Base-by-base conservation (phyloP, 2,888 invertebrate species). In the Nasonia oneida region DNA sequence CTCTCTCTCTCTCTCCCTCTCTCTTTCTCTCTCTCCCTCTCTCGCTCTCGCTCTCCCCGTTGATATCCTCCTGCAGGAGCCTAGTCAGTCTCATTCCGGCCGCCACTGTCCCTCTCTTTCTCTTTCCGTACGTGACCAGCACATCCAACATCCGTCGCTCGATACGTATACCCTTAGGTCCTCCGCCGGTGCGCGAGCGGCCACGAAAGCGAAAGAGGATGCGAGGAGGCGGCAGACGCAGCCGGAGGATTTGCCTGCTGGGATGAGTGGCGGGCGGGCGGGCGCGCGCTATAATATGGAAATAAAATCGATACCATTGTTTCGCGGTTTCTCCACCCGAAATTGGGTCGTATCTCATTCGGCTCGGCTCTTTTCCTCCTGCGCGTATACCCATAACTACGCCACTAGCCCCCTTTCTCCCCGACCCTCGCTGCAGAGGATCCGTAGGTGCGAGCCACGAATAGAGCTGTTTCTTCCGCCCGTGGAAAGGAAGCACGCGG, bases 301-400 rank as follows among this genome's bases (percentile, higher is more conserved):
- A 93, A 93, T 93, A 92, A 93, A 93, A 93, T 93, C 93, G 91
- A 93, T 93, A 93, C 90, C 88, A 92, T 93, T 93, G 93, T 93
- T 93, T 93, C 91, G 92, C 91, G 92, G 91, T 91, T 91, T 90
- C 88, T 87, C 88, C 79, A 71, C 15, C 88, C 88, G 88, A 91
- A 91, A 91, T 91, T 91, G 90, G 91, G 92, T 91, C 90, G 91
- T 90, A 90, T 89, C 88, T 90, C 90, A 90, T 89, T 89, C 82
- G 87, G 87, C 80, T 77, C 73, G 10, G 47, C 23, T 39, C 23
- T 47, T 12, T 15, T 8, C n/a, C 71, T 15, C 15, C 3, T 71
- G 3, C 37, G 23, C 64, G 0, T 37, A 5, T 37, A 37, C 37
- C 37, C 37, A 37, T 37, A 4, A 37, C 37, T 37, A 37, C 37